Evolutionary conservation across 2,888 invertebrate species (phyloP).

Genomic region (Nomada flava): DNA sequence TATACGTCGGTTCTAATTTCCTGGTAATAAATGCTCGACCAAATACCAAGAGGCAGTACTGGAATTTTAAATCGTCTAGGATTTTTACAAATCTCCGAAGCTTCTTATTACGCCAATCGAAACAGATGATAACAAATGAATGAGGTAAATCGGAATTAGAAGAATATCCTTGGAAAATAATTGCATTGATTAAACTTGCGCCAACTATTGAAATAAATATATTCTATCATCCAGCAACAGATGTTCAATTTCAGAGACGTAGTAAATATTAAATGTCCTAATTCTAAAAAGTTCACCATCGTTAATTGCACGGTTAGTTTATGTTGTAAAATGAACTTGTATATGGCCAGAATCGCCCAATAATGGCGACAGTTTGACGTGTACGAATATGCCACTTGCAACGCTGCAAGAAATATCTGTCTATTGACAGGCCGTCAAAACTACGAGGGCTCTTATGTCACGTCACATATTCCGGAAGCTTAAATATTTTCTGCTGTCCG

Average conservation of each 20-base stretch:
- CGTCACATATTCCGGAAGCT: conserved; percentile 28
- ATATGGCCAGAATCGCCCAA: neutral
- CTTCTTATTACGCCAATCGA: no score
- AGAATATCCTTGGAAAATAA: no score
- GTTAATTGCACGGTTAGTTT: neutral
- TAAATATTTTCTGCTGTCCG: conserved; percentile 38
- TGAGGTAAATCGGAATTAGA: no score
- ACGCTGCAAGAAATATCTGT: conserved; percentile 41
- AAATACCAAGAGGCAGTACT: no score
- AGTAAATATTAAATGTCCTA: neutral
- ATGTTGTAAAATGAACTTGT: neutral
- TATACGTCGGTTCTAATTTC: neutral
- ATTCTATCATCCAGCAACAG: no score
- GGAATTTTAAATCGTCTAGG: no score
- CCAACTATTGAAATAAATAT: no score
- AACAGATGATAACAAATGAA: no score
- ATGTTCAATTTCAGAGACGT: no score
- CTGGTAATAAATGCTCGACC: no score
- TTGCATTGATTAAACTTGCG: no score
- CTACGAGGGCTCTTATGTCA: conserved; percentile 37
- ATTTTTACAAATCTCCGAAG: no score
- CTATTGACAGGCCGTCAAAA: conserved; percentile 44
- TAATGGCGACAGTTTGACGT: conserved; percentile 34
- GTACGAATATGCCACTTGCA: conserved; percentile 39
- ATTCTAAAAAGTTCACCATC: neutral